phyloP scores from a whole-genome alignment of 64 coral and sea anemone genomes.

The Pachyseris speciosa region DNA sequence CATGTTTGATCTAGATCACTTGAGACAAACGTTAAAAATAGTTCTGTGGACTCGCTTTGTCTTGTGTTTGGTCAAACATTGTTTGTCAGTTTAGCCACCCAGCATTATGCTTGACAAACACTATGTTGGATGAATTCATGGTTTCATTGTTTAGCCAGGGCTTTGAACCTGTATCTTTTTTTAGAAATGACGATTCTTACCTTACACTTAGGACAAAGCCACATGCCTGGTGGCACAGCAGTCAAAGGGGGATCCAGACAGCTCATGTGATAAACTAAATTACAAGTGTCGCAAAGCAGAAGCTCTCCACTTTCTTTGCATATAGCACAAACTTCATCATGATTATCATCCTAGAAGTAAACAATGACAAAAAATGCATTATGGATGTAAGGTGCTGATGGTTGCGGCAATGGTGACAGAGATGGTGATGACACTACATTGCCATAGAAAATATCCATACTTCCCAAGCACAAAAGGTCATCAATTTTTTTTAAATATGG shows the following conservation, averaged over 20 bases:
- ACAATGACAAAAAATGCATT: neutral
- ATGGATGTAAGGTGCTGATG: neutral
- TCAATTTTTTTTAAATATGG: too few relatives aligned
- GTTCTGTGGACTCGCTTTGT: too few relatives aligned
- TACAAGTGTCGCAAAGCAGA: conserved; percentile 96
- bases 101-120: too few relatives aligned
- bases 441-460: too few relatives aligned
- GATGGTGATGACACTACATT: conserved; percentile 1
- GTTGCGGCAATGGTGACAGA: neutral
- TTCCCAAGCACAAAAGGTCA: too few relatives aligned
- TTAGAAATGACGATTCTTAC: neutral
- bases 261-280: conserved; percentile 93
- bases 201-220: conserved; percentile 98
- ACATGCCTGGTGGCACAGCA: conserved; percentile 91
- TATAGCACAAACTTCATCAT: conserved; percentile 65
- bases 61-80: too few relatives aligned
- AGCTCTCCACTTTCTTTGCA: conserved; percentile 95
- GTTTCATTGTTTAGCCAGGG: too few relatives aligned
- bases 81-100: too few relatives aligned
- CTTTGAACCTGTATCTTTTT: too few relatives aligned
- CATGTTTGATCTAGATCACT: too few relatives aligned
- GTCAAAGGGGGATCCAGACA: conserved; percentile 88
- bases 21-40: too few relatives aligned
- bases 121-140: too few relatives aligned
- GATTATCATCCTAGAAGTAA: conserved; percentile 8